A percentile compares a stretch with the other conserved stretches of the same genome.
Conservation (phyloP, 2,888 invertebrate species). For the Agrotis ipsilon region DNA sequence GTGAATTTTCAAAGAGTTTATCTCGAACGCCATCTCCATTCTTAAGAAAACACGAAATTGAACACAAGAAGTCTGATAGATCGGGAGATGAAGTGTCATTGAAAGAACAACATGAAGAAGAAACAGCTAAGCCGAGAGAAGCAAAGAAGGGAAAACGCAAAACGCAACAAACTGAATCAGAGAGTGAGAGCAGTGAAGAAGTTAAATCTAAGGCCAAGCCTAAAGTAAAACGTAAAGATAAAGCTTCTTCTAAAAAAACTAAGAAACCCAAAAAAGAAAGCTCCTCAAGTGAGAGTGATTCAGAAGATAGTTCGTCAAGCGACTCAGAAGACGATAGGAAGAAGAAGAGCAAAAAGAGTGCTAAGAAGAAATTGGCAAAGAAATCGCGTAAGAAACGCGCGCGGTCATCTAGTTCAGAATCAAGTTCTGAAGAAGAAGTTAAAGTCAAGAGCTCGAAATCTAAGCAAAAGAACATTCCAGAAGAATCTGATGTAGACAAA, state of each 20-base stretch:
- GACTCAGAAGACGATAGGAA: constrained; percentile 89
- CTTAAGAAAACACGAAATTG: constrained; percentile 93
- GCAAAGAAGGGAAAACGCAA: constrained; percentile 89
- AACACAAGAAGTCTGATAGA: constrained; percentile 85
- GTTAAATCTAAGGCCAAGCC: constrained; percentile 85
- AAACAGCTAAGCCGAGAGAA: constrained; percentile 73
- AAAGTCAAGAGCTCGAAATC: constrained; percentile 87
- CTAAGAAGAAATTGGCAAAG: constrained; percentile 87
- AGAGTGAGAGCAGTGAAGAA: constrained; percentile 87
- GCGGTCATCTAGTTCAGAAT: constrained; percentile 88
- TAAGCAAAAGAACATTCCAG: constrained; percentile 88
- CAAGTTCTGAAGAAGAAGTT: constrained; percentile 89
- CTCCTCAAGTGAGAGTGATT: constrained; percentile 88
- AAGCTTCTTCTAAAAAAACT: constrained; percentile 90
- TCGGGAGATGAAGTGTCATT: constrained; percentile 86
- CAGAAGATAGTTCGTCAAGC: constrained; percentile 88
- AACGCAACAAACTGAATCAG: constrained; percentile 88
- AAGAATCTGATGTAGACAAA: constrained; percentile 86
- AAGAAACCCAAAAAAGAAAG: constrained; percentile 88
- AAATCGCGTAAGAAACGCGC: constrained; percentile 87
- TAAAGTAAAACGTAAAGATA: constrained; percentile 90
- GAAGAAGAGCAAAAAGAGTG: constrained; percentile 88
- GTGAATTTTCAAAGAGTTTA: constrained; percentile 93
- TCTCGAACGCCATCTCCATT: constrained; percentile 97
- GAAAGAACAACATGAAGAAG: constrained; percentile 87